A percentile compares a stretch with the other conserved stretches of the same genome.
Conservation (phyloP, 1,140 invertebrate genomes). For the Agrilus planipennis region DNA sequence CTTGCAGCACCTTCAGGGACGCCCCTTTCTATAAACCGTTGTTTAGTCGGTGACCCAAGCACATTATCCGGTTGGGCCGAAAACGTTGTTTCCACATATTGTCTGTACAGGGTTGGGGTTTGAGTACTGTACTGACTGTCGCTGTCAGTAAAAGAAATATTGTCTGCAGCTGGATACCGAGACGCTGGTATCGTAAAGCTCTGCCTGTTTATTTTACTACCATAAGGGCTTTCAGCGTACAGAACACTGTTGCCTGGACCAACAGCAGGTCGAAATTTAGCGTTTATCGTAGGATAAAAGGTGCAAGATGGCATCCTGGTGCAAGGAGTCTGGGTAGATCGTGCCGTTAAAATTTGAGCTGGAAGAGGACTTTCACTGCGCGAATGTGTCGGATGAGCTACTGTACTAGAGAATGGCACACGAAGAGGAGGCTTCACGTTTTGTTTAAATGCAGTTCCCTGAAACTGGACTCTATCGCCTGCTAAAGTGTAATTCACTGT, state of each 20-base stretch:
- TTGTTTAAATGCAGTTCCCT: constrained; percentile 2
- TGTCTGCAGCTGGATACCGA: constrained; percentile 21
- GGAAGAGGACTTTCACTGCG: constrained; percentile 30
- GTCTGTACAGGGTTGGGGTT: constrained; percentile 30
- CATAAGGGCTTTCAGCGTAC: constrained; percentile 21
- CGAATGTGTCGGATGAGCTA: constrained; percentile 23
- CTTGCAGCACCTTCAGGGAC: constrained; percentile 51
- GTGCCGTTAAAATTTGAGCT: constrained; percentile 31
- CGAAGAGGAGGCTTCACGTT: constrained; percentile 7
- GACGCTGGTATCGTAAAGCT: constrained; percentile 23
- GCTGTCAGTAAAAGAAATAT: constrained; percentile 20
- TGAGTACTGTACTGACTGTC: constrained; percentile 25
- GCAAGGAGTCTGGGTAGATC: constrained; percentile 33
- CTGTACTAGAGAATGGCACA: constrained; percentile 21
- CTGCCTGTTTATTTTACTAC: constrained; percentile 25
- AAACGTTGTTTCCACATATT: constrained; percentile 26
- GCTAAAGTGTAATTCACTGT: constrained; percentile 25
- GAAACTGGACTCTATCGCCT: constrained; percentile 9
- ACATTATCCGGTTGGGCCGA: constrained; percentile 32
- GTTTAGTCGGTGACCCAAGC: constrained; percentile 33
- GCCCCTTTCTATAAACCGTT: constrained; percentile 42
- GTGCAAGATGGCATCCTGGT: constrained; percentile 19
- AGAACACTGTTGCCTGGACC: constrained; percentile 15
- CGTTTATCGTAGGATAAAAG: constrained; percentile 22
- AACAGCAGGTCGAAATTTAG: constrained; percentile 21